Evolutionary conservation across 1,140 invertebrate genomes (phyloP), one percentile per base, ranked within the genome.

Genomic region (Nomia melanderi): DNA sequence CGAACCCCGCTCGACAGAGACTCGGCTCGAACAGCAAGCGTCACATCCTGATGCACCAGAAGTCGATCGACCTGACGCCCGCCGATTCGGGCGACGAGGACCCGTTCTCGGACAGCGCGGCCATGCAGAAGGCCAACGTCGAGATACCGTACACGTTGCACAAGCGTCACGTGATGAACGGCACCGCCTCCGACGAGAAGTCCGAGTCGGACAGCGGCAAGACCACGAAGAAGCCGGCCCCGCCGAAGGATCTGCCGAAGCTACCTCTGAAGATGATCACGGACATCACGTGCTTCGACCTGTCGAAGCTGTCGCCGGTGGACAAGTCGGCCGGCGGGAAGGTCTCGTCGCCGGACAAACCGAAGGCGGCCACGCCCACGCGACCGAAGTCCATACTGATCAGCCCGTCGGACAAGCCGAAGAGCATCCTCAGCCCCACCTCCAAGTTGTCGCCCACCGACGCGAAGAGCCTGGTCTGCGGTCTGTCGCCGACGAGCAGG

Each of bases 121-220:
- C 88, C 0, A 85, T 83, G 17, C 92, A 92, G 50, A 94, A 94
- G 82, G 89, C 92, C 56, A 95, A 94, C 53, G 90, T 93, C 70
- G 96, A 97, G 81, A 97, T 97, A 87, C 96, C 96, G 0, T 97
- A 97, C 84, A 95, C 96, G 5, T 91, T 97, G 31, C 96, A 97
- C 86, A 97, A 97, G 86, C 92, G 96, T 12, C 96, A 96, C 85
- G 94, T 96, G 9, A 96, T 97, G 95, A 97, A 97, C 87, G 96
- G 96, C 0, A 96, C 96, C 4, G 95, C 95, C 0, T 94, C 95
- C 90, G 77, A 92, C 33, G 91, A 92, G 36, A 92, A 91, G 74
- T 90, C 90, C 0, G 90, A 92, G 23, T 90, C 90, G 4, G 90
- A 92, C 36, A 89, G 85, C 44, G 83, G 88, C 1, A 92, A 91